phyloP scores from a whole-genome alignment of 37 sponge, comb jelly and placozoan genomes.

The Amphimedon queenslandica region DNA sequence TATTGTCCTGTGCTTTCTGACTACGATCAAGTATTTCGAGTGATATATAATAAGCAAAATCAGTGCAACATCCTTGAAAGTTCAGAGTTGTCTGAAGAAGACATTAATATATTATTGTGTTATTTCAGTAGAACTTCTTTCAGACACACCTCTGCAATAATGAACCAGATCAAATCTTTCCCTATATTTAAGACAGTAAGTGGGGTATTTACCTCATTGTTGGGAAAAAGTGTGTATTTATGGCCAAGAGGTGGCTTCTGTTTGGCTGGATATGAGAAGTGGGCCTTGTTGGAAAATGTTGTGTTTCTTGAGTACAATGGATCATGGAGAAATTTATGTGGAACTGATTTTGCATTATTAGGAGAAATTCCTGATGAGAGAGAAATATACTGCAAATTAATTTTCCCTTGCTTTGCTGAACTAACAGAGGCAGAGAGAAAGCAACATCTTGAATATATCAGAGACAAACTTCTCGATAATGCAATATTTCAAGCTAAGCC shows the following conservation, averaged over 20 bases:
- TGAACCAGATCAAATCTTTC: conserved; percentile 7
- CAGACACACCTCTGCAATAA: not conserved
- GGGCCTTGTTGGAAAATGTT: not conserved
- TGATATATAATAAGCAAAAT: not conserved
- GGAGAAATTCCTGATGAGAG: not conserved
- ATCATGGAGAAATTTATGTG: not conserved
- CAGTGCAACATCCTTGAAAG: not conserved
- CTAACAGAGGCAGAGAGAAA: not conserved
- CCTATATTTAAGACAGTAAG: conserved; percentile 43
- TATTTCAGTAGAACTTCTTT: conserved; percentile 25
- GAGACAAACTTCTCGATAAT: not conserved
- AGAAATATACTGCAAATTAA: not conserved
- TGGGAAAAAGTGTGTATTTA: conserved; percentile 11
- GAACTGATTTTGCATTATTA: not conserved
- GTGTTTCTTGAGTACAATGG: not conserved
- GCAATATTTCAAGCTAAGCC: not conserved
- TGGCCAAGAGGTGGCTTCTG: conserved; percentile 14
- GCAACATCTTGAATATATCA: conserved; percentile 2
- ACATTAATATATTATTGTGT: conserved; percentile 8
- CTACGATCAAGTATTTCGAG: not conserved
- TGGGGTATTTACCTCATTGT: conserved; percentile 8
- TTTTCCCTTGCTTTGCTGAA: not conserved
- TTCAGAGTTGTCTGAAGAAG: not conserved
- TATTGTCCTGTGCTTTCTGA: not conserved
- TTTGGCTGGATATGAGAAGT: conserved; percentile 7